phyloP scores from a whole-genome alignment of 2,888 invertebrate genomes.

The Cyclophora punctaria region DNA sequence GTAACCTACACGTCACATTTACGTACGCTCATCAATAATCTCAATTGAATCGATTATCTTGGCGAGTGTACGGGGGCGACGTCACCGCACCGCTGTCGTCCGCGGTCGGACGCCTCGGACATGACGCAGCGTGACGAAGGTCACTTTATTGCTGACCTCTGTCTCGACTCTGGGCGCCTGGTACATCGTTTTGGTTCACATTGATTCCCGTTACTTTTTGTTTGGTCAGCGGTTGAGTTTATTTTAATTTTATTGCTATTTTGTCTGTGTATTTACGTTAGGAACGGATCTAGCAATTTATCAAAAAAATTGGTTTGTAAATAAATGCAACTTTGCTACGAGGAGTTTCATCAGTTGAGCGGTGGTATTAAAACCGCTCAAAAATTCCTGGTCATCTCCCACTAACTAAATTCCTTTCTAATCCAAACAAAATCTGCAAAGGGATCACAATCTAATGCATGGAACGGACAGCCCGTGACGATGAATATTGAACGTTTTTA shows the following conservation, averaged over 20 bases:
- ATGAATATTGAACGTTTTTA: constrained; percentile 44
- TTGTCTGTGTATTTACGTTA: no score
- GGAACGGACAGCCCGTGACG: constrained; percentile 54
- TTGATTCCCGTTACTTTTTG: constrained; percentile 33
- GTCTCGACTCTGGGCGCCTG: constrained; percentile 62
- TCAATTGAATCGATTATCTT: neutral
- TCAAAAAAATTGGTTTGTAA: no score
- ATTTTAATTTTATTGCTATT: neutral
- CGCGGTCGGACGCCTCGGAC: constrained; percentile 41
- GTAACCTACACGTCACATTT: no score
- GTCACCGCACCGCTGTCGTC: constrained; percentile 22
- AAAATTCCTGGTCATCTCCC: no score
- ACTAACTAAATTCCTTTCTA: constrained; percentile 5
- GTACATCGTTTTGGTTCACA: constrained; percentile 47
- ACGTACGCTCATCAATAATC: neutral
- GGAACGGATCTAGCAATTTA: no score
- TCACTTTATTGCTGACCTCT: constrained; percentile 74
- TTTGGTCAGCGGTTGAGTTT: constrained; percentile 21
- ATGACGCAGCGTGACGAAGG: constrained; percentile 70
- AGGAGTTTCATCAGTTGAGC: neutral
- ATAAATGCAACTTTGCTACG: no score
- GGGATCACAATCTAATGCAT: constrained; percentile 57
- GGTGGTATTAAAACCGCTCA: constrained; percentile 10
- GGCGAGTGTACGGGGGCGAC: constrained; percentile 15
- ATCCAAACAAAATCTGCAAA: constrained; percentile 11